Conservation (phyloP, 2,797 vertebrate species). For the Cossypha heuglini region DNA sequence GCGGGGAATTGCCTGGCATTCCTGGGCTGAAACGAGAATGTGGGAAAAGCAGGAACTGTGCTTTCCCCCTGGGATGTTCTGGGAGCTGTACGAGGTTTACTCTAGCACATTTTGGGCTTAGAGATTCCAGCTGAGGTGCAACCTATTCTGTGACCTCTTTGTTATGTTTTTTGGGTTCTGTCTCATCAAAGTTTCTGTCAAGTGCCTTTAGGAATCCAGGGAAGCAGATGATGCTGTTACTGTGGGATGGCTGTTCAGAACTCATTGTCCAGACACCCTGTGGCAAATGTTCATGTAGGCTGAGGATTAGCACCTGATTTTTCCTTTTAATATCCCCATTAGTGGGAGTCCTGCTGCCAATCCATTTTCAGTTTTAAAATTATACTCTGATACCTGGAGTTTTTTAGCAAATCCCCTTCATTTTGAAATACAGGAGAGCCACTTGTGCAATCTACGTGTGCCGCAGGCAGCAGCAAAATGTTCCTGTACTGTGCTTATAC, state of each 20-base stretch:
- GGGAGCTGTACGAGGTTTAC: neutral
- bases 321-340: neutral
- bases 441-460: neutral
- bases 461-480: neutral
- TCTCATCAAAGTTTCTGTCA: neutral
- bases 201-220: neutral
- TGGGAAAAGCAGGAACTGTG: neutral
- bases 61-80: neutral
- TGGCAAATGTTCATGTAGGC: neutral
- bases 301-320: neutral
- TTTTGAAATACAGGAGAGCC: neutral
- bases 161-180: neutral
- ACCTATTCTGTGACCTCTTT: neutral
- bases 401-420: neutral
- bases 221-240: neutral
- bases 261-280: neutral
- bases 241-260: neutral
- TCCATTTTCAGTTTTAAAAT: neutral
- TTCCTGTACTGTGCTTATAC: neutral
- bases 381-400: neutral
- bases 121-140: neutral
- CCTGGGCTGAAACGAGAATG: neutral
- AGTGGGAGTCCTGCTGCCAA: neutral
- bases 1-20: neutral
- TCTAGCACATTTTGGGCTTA: accelerated